Evolutionary conservation across 2,113 vertebrate genomes (phyloP), one percentile per base, ranked within the genome.

Genomic region (Grammomys dolichurus): DNA sequence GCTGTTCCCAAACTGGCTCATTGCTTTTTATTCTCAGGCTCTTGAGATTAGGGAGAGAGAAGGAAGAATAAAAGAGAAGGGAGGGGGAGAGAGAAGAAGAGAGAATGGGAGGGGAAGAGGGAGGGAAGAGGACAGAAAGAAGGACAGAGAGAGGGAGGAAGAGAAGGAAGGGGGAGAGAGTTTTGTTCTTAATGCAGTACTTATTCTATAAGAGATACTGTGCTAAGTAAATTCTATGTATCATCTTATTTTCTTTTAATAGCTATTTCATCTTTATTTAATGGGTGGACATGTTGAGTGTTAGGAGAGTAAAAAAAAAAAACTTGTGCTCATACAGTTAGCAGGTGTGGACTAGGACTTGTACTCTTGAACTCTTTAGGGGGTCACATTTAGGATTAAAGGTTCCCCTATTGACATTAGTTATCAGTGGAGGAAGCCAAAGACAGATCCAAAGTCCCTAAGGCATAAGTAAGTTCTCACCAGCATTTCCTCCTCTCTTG

Each of bases 401-500:
- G 72, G 0, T 60, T 86, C 20, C 11, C 40, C 72, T 85, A 40
- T 10, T 19, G 78, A 90, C 4, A 0, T 90, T 90, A 76, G 85
- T 63, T 91, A 92, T 76, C 26, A 14, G 24, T 33, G 20, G 76
- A 93, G 81, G 91, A 90, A 90, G 65, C 81, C 91, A 82, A 19
- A 80, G 43, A 60, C 70, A 73, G 14, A 46, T 90, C 70, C 91
- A 76, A 86, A 77, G 72, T 84, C 92, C 93, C 87, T 17, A 17
- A 90, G 87, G 88, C 87, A 46, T 31, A 65, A 46, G 85, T 28
- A 91, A 46, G 63, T 81, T 93, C 63, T 51, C 43, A 90, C 73
- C 92, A 87, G 69, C 4, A 12, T 76, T 96, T 90, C 43, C 51
- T 92, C 20, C 77, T 95, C 78, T 58, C 96, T 51, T 40, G 40